These are phyloP conservation scores for Liasis olivaceus DNA, from an alignment of 2,797 vertebrate genomes.

Conservation along the genomic window DNA sequence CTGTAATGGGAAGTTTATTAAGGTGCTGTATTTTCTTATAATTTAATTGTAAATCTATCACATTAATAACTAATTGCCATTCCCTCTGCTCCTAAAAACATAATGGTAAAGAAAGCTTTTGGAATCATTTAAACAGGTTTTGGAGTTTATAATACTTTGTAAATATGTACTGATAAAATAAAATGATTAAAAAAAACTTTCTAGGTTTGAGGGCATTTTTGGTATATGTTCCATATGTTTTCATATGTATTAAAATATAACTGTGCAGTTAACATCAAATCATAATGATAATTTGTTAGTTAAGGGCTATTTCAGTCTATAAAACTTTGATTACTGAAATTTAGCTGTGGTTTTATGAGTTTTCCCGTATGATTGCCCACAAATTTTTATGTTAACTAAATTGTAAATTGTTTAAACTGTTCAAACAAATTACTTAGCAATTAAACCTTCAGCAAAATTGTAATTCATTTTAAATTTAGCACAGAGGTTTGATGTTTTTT, in stretches of 20 bases:
- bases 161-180: constrained; percentile 64
- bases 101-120: constrained; percentile 57
- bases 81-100: constrained; percentile 46
- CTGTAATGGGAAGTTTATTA: constrained; percentile 15
- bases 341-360: constrained; percentile 95
- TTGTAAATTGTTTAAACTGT: constrained; percentile 86
- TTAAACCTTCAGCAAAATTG: constrained; percentile 84
- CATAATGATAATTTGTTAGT: constrained; percentile 99
- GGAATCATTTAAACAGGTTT: constrained; percentile 59
- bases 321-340: constrained; percentile 99
- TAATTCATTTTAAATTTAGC: constrained; percentile 85
- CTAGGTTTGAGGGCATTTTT: constrained; percentile 76
- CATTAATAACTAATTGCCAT: constrained; percentile 44
- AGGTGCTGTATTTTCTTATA: constrained; percentile 37
- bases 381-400: constrained; percentile 94
- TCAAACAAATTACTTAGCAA: constrained; percentile 86
- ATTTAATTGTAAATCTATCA: constrained; percentile 42
- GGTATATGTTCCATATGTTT: constrained; percentile 77
- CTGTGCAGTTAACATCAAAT: constrained; percentile 94
- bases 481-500: constrained; percentile 77
- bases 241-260: constrained; percentile 88
- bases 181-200: constrained; percentile 71
- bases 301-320: constrained; percentile 98
- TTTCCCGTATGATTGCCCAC: constrained; percentile 91
- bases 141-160: constrained; percentile 63